These are phyloP conservation scores for Ciconia stormi DNA, from an alignment of 2,113 vertebrate species.

Conservation along the genomic window DNA sequence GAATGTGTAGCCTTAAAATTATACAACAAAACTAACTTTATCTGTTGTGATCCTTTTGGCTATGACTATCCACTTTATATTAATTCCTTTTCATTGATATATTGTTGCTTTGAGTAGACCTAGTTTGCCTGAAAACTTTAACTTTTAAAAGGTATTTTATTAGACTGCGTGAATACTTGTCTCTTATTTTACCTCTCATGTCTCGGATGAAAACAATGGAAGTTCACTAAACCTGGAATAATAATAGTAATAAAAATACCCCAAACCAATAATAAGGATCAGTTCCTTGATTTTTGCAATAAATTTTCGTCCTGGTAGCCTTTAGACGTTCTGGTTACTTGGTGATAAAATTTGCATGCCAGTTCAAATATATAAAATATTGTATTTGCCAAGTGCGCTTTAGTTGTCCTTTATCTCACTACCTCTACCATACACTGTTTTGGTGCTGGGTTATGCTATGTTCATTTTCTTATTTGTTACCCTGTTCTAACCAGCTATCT, in stretches of 20 bases:
- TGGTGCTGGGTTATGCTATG: background rate
- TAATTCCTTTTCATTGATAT: background rate
- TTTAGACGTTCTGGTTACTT: constrained; percentile 13
- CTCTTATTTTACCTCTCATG: background rate
- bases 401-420: background rate
- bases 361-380: background rate
- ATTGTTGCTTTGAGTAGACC: background rate
- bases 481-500: background rate
- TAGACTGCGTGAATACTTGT: background rate
- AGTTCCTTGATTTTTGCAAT: background rate
- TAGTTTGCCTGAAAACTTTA: background rate
- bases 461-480: background rate
- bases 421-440: background rate
- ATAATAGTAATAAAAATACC: background rate
- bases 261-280: background rate
- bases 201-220: background rate
- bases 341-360: background rate
- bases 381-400: background rate
- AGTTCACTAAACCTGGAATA: background rate
- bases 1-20: background rate
- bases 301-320: background rate
- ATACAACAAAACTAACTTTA: background rate
- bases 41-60: background rate
- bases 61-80: rapidly evolving
- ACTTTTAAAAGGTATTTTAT: background rate